Evolutionary conservation across 2,113 vertebrate species (phyloP), one percentile per base, ranked within the genome.

Genomic region (Tychaedon coryphoeus): DNA sequence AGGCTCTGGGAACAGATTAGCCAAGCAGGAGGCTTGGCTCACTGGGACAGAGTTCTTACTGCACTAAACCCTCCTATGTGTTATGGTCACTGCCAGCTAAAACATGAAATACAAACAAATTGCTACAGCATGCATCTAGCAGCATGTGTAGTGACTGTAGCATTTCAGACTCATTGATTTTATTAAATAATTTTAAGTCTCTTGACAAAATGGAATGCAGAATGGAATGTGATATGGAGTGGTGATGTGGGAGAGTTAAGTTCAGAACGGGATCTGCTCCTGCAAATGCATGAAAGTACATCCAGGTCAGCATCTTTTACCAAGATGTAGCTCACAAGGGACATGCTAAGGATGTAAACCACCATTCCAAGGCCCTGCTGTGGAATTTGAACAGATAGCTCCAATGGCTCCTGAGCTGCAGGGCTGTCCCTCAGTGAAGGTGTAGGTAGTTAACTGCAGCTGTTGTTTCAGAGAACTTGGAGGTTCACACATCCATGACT

Each of bases 391-490:
- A 61, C 29, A 43, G 38, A 33, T 1, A 36, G 24, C 33, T 86
- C 18, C 31, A 58, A 20, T 19, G 54, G 31, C 28, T 69, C 42
- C 8, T 0, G 0, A 80, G 64, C 36, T 43, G 65, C n/a, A 86
- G 42, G 7, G 34, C 34, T 82, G 22, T n/a, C 31, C 57, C 58
- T 40, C 54, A 64, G 31, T 36, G 53, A 67, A 65, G 66, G 62
- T 62, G 53, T 10, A 65, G 11, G 24, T 23, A 42, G 26, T 36
- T 28, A 51, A 43, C 26, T n/a, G 31, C 6, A 28, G 17, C 34
- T 71, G 71, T 28, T 66, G 24, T 54, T 90, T 78, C 85, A 88
- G 48, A 92, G 40, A 84, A 56, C 50, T 16, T n/a, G 69, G 47
- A 86, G 40, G 33, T n/a, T 91, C 76, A 86, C 23, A 28, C 31